Evolutionary conservation across 2,888 invertebrate genomes (phyloP), one percentile per base, ranked within the genome.

Genomic region (Drosophila subquinaria): DNA sequence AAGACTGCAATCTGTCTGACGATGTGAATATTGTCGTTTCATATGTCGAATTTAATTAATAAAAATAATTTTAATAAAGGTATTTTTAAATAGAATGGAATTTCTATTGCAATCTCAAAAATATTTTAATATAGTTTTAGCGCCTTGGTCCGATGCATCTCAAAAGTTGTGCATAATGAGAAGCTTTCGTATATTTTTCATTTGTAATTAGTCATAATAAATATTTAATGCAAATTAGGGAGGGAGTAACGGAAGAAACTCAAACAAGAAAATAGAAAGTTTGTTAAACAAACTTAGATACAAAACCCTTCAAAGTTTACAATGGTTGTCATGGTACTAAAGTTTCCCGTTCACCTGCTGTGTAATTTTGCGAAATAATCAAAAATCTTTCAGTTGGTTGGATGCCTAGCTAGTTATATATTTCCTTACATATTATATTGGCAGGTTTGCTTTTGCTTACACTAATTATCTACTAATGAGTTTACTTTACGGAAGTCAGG

Each of bases 401-500:
- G 10, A 6, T 20, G 35, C 35, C 23, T 33, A 30, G 45, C 10
- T 56, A 35, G 35, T 27, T 42, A 30, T 40, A 55, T 55, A 43
- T 55, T 33, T 55, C 17, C 43, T 55, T 55, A 55, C 42, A 33
- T 43, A 42, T 55, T 43, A 15, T 43, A 56, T 45, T 56, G 43
- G 20, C 56, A 35, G 56, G 15, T 33, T 56, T 36, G 43, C 35
- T n/a, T 43, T 45, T 30, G 17, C 43, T 56, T 33, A 43, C 55
- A 36, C 36, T 47, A 57, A 57, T 57, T 57, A 57, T 43, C 35
- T 17, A n/a, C 43, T 56, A 56, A 43, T 56, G 55, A 56, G 56
- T 45, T 45, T 56, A 56, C 45, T 47, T 45, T 45, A n/a, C n/a
- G 11, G 15, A 33, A 50, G 11, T 4, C 4, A 11, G 50, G 17